Percentiles rank a stretch among this genome's conserved stretches.
Conservation (phyloP, 2,888 invertebrate genomes). For the Leptopilina myrica region DNA sequence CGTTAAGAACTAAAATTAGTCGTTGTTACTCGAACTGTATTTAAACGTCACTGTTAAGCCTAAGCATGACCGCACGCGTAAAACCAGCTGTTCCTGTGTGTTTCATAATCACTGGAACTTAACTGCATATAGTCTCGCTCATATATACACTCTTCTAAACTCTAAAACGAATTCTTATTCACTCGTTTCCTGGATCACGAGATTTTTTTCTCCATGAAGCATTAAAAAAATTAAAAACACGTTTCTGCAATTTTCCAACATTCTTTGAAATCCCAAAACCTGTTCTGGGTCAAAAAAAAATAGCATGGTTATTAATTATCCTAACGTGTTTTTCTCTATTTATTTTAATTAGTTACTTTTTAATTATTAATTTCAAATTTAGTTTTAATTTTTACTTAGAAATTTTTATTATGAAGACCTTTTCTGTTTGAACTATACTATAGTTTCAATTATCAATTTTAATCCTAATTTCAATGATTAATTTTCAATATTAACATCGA, state of each 20-base stretch:
- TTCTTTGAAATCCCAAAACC: background rate
- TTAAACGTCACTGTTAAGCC: conserved; percentile 37
- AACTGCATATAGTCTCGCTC: background rate
- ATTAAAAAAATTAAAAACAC: conserved; percentile 19
- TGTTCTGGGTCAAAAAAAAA: background rate
- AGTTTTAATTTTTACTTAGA: no score
- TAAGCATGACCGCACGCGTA: conserved; percentile 38
- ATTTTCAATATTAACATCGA: no score
- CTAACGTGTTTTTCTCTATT: background rate
- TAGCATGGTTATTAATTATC: background rate
- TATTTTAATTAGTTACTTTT: background rate
- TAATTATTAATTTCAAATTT: no score
- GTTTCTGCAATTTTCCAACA: conserved; percentile 23
- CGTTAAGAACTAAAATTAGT: conserved; percentile 31
- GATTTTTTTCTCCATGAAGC: background rate
- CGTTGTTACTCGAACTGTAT: conserved; percentile 38
- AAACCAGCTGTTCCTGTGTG: conserved; percentile 34
- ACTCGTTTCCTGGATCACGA: conserved; percentile 31
- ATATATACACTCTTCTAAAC: background rate
- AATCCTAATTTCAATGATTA: no score
- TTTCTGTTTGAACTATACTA: no score
- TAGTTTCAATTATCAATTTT: no score
- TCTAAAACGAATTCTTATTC: conserved; percentile 7
- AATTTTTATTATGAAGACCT: no score
- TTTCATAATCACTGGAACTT: conserved; percentile 33